phyloP scores from a whole-genome alignment of 2,797 vertebrate genomes.

The Ceryle rudis region DNA sequence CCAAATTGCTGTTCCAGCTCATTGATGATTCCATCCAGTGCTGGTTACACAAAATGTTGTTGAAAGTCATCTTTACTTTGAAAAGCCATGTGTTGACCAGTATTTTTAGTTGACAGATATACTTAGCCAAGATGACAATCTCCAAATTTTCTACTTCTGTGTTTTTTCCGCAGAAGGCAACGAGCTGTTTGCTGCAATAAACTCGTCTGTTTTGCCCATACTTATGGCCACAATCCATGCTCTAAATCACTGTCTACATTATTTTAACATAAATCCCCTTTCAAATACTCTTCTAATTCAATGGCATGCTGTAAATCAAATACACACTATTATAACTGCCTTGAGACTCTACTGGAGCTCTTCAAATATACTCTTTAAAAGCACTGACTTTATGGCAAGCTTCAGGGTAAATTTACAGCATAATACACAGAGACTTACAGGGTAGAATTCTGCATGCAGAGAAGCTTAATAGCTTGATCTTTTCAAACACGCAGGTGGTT shows the following conservation, averaged over 20 bases:
- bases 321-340: conserved; percentile 42
- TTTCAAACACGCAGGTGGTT: conserved; percentile 43
- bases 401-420: conserved; percentile 46
- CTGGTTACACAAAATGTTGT: conserved; percentile 31
- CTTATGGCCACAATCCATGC: conserved; percentile 64
- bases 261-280: conserved; percentile 69
- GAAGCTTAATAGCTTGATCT: conserved; percentile 33
- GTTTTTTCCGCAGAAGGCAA: conserved; percentile 59
- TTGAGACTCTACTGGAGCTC: conserved; percentile 61
- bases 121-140: conserved; percentile 60
- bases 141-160: conserved; percentile 57
- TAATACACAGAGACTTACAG: conserved; percentile 12
- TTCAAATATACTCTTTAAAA: conserved; percentile 48
- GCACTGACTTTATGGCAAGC: conserved; percentile 50
- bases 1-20: conserved; percentile 72
- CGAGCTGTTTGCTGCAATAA: conserved; percentile 69
- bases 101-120: conserved; percentile 63
- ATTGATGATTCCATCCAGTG: conserved; percentile 42
- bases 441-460: conserved; percentile 24
- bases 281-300: conserved; percentile 67
- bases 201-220: conserved; percentile 69
- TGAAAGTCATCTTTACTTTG: conserved; percentile 67
- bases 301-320: conserved; percentile 68
- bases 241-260: conserved; percentile 74
- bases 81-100: conserved; percentile 64